Conservation (phyloP, 2,797 vertebrate genomes). For the Dendrocincla tyrannina region DNA sequence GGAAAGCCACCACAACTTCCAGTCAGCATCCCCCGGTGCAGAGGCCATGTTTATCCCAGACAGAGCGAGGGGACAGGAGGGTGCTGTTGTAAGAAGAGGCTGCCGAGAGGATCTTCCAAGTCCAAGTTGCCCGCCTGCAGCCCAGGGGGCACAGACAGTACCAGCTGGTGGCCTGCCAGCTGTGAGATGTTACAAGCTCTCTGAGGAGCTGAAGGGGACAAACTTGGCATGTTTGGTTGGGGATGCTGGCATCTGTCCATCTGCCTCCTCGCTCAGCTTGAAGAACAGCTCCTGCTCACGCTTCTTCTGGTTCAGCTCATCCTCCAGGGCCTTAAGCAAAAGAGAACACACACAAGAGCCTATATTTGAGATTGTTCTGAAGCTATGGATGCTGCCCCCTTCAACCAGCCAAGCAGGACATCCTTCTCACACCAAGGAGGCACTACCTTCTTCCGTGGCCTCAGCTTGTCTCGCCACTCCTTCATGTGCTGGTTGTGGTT, state of each 20-base stretch:
- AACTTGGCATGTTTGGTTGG: constrained; percentile 87
- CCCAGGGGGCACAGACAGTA: not conserved
- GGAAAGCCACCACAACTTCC: not conserved
- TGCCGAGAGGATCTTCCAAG: not conserved
- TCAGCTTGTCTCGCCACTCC: constrained; percentile 91
- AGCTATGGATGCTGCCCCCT: not conserved
- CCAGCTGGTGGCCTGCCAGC: not conserved
- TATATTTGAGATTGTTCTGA: not conserved
- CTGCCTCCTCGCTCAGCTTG: constrained; percentile 76
- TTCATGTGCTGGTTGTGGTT: constrained; percentile 87
- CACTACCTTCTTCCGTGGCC: constrained; percentile 89
- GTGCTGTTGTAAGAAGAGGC: not conserved
- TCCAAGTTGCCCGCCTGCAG: constrained; percentile 14
- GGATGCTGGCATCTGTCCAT: constrained; percentile 78
- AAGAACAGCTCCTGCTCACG: constrained; percentile 94
- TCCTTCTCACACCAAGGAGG: not conserved
- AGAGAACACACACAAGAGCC: not conserved
- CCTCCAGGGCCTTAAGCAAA: constrained; percentile 85
- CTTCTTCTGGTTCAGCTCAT: constrained; percentile 88
- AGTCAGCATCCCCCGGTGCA: not conserved
- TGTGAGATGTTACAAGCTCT: constrained; percentile 72
- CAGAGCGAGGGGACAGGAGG: not conserved
- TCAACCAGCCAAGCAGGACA: not conserved
- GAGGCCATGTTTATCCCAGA: not conserved
- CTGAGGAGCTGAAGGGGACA: constrained; percentile 83